Evolutionary conservation across 2,888 invertebrate species (phyloP), one percentile per base, ranked within the genome.

Genomic region (Epinotia ramella): DNA sequence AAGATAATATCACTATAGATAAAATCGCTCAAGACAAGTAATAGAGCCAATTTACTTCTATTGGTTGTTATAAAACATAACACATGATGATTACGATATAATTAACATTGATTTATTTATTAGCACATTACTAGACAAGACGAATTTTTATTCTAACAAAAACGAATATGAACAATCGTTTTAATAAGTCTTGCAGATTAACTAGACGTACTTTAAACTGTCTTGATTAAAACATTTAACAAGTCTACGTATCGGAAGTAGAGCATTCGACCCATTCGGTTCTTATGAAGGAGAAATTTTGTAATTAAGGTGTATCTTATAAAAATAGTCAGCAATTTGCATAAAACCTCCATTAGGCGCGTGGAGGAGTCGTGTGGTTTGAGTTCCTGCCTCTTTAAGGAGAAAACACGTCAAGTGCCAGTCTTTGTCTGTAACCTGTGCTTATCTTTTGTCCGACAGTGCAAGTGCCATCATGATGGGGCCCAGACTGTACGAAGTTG

Each of bases 401-500:
- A 72, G 72, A 76, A 63, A 67, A 62, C 60, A 53, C 71, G 67
- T 63, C 62, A 66, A 71, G 59, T 49, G 63, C 40, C 44, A 62
- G 65, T 60, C 46, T 76, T 70, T 66, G 53, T 62, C 56, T 70
- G 72, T 68, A 71, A 76, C 44, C 49, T 53, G 16, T 63, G 60
- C n/a, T 66, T 75, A 24, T 76, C 75, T 72, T 77, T 86, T 85
- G 83, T 87, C 56, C 72, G 86, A 72, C 88, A 90, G 89, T 81
- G 80, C 56, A 68, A 24, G 73, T 60, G 76, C 78, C 63, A 73
- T 73, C 73, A 89, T 81, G 81, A 89, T 89, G 91, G 84, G 84
- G 83, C 81, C 81, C 63, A 82, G 81, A 16, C 81, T 89, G 68
- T 89, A 87, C 80, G 90, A 87, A 83, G 89, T 92, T 40, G 88